phyloP scores from a whole-genome alignment of 2,113 vertebrate genomes.

The Numida meleagris region DNA sequence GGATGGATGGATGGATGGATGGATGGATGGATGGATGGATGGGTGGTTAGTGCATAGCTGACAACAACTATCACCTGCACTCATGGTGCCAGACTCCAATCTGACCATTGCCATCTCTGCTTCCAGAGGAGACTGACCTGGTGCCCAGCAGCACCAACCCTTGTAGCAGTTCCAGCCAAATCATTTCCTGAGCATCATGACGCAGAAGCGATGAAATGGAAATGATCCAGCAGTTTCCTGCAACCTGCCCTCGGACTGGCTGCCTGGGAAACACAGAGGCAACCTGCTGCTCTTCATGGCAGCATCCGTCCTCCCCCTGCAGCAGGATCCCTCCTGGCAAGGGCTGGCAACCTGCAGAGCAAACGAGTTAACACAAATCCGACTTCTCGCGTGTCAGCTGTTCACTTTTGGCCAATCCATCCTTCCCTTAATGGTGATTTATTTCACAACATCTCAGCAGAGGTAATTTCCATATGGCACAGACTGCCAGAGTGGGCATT shows the following conservation, averaged over 20 bases:
- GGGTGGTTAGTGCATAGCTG: neutral
- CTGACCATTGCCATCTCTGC: neutral
- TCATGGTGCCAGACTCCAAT: neutral
- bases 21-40: neutral
- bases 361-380: neutral
- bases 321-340: neutral
- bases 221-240: neutral
- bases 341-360: accelerated
- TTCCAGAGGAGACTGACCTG: neutral
- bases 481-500: slow-evolving; percentile 39
- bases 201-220: neutral
- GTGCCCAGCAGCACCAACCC: neutral
- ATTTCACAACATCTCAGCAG: slow-evolving; percentile 26
- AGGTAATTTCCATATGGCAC: slow-evolving; percentile 52
- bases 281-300: neutral
- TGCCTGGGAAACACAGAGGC: neutral
- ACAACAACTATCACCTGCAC: neutral
- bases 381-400: neutral
- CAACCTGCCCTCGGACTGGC: neutral
- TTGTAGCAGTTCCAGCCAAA: neutral
- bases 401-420: slow-evolving; percentile 16
- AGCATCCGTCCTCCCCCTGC: accelerated
- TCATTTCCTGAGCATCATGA: accelerated
- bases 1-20: neutral
- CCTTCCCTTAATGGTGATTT: slow-evolving; percentile 34